Base-by-base conservation (phyloP, 2,113 vertebrate genomes). In the Pelecanus crispus region DNA sequence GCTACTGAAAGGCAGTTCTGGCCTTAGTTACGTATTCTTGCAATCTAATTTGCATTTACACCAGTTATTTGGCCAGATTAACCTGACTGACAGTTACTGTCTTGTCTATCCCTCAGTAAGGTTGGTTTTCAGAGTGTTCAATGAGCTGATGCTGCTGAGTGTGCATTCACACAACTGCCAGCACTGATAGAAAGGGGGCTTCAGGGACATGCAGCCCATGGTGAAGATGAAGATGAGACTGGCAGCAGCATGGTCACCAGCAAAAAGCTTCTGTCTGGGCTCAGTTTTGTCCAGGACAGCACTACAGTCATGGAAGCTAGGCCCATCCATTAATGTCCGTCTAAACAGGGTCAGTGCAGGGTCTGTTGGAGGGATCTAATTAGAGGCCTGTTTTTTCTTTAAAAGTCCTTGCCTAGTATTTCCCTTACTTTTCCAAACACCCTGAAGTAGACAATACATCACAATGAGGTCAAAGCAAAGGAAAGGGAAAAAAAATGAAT, bases 371-470 rank as follows among this genome's bases (percentile, higher is more conserved):
- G 82, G 83, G 68, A 81, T 94, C 86, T 96, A 95, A 95, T 96
- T 90, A 97, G 88, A 71, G 9, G 31, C 91, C 95, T 97, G 94
- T 80, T 96, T 97, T 97, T 97, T 70, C 95, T 97, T 97, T 97
- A 93, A 93, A 97, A 94, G 91, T 92, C 94, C 79, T 95, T 92
- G 91, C 97, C 81, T 91, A 71, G 29, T 87, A 84, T 92, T 95
- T 97, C 92, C 87, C 88, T 95, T 91, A 91, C 81, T 95, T 96
- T 97, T 96, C 75, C 93, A 96, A 96, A 96, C 90, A 96, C 81
- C 84, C 90, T 81, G 78, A 96, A 97, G 93, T 91, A 97, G 95
- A 97, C 78, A 95, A 96, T 97, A 97, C 89, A 97, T 97, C 97
- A 97, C 95, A 88, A 92, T 52, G 92, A 97, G 96, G 98, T 97